phyloP scores from a whole-genome alignment of 2,888 invertebrate species.

The Didymodactylos carnosus region DNA sequence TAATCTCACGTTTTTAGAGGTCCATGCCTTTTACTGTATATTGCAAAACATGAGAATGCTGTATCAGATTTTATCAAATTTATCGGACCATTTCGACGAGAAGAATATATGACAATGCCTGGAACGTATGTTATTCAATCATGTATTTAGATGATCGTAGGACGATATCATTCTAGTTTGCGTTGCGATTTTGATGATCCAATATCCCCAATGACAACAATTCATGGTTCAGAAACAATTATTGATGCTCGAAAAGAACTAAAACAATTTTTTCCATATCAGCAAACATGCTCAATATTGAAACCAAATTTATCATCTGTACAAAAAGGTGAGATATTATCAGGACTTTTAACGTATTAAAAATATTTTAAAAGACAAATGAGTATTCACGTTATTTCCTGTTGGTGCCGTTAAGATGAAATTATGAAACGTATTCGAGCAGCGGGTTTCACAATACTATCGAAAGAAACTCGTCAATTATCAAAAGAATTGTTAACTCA shows the following conservation, averaged over 20 bases:
- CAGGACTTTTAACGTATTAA: not conserved
- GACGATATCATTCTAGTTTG: not conserved
- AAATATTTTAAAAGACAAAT: not conserved
- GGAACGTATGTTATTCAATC: not conserved
- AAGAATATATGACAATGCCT: not conserved
- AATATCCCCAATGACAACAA: not conserved
- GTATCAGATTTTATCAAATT: not conserved
- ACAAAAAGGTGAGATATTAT: not conserved
- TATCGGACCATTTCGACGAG: not conserved
- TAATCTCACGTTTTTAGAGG: not conserved
- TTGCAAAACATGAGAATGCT: not conserved
- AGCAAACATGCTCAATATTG: conserved; percentile 32
- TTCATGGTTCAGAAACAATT: not conserved
- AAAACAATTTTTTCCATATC: conserved; percentile 32
- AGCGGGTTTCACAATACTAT: conserved; percentile 3
- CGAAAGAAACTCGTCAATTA: conserved; percentile 14
- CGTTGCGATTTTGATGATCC: not conserved
- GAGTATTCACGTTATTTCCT: not conserved
- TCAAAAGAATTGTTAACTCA: conserved; percentile 27
- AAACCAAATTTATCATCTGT: conserved; percentile 5
- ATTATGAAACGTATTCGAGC: conserved; percentile 4
- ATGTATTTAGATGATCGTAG: not conserved
- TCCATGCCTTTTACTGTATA: not conserved
- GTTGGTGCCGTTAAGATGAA: conserved; percentile 2
- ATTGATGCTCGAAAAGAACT: conserved; percentile 20